Base-by-base conservation (phyloP, 2,113 vertebrate species). In the Todiramphus saurophagus region DNA sequence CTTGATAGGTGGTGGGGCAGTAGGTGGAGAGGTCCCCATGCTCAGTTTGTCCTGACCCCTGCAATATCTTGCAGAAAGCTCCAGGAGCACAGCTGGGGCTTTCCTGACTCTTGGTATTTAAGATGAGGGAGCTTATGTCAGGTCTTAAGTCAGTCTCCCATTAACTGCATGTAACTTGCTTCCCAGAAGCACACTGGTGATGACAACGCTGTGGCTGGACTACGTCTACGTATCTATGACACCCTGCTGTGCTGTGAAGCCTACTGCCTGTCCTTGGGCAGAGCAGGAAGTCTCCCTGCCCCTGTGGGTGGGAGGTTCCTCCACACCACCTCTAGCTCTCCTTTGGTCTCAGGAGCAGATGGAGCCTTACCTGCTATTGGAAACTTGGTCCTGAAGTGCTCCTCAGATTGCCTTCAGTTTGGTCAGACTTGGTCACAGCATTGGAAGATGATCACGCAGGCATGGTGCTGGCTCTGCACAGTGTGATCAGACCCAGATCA, bases 281-380 rank as follows among this genome's bases (percentile, higher is more conserved):
- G 19, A 24, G 33, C 75, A 31, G 41, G 55, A 25, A 48, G 25
- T 12, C 6, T 23, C 31, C 41, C 75, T 56, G 41, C 62, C 79
- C 30, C 2, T 2, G 4, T 1, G 2, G 10, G 8, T 5, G 25
- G 14, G 15, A 30, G 43, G 43, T n/a, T 63, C 51, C 39, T 58
- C 60, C 33, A 20, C 0, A 0, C 50, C 14, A 24, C 53, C 66
- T 39, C 59, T 25, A 20, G 30, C 13, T 60, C 58, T 33, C 15
- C 59, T 9, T 37, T 5, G 8, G 30, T 12, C 64, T 35, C 69
- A 33, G 35, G 23, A 87, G 51, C 76, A 75, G 25, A 2, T 25
- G 5, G 51, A 72, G n/a, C 21, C 19, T 31, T 37, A 27, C 28
- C 27, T 3, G 1, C n/a, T n/a, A 0, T 9, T 31, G 46, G 31